These are phyloP conservation scores for Pungitius pungitius DNA, from an alignment of 2,113 vertebrate species.

Conservation along the genomic window DNA sequence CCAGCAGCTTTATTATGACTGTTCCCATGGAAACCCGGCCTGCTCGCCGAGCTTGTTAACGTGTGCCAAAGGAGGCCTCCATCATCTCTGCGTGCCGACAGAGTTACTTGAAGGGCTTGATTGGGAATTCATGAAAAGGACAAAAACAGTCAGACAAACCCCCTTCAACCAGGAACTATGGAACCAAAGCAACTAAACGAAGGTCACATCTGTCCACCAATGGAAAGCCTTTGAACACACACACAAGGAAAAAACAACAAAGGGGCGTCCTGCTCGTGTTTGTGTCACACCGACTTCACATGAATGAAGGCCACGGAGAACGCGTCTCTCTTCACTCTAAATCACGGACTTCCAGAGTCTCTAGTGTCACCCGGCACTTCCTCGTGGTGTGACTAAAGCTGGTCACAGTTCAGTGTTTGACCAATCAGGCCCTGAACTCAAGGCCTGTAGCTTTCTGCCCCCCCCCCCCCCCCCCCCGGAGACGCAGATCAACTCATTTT, in stretches of 20 bases:
- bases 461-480: not conserved
- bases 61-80: not conserved
- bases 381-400: not conserved
- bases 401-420: not conserved
- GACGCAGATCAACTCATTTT: not conserved
- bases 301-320: not conserved
- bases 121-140: conserved; percentile 6
- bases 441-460: not conserved
- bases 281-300: not conserved
- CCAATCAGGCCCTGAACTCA: not conserved
- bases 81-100: not conserved
- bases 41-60: conserved; percentile 1
- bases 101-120: not conserved
- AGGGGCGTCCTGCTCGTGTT: not conserved
- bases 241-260: not conserved
- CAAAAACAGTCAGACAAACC: not conserved
- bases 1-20: conserved; percentile 76
- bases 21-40: conserved; percentile 59
- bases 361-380: not conserved
- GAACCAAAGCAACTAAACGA: not conserved
- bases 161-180: not conserved
- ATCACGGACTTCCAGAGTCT: not conserved
- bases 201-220: not conserved
- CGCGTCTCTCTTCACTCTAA: not conserved
- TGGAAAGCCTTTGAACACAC: not conserved